These are phyloP conservation scores for Lasioglossum calceatum DNA, from an alignment of 2,888 invertebrate species.

Conservation along the genomic window DNA sequence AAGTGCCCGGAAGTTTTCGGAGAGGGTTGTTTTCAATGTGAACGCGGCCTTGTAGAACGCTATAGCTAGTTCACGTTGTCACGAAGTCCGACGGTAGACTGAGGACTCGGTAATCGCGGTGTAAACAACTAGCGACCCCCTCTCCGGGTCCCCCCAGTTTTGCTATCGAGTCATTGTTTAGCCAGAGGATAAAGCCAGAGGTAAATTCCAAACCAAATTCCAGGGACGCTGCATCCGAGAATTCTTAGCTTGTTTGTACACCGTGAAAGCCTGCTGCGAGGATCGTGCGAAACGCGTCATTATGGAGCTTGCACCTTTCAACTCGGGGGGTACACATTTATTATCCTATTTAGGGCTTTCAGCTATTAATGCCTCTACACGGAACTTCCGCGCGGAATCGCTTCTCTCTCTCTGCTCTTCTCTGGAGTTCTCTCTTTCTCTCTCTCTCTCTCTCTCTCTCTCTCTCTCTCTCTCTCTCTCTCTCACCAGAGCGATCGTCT, in stretches of 20 bases:
- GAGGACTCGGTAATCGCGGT: slow-evolving; percentile 17
- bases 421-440: background rate
- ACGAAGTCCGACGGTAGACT: slow-evolving; percentile 2
- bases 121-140: background rate
- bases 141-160: background rate
- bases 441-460: background rate
- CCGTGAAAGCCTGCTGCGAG: slow-evolving; percentile 7
- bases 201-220: slow-evolving; percentile 23
- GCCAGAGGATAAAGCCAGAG: slow-evolving; percentile 17
- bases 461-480: background rate
- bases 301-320: slow-evolving; percentile 10
- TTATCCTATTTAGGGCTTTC: background rate
- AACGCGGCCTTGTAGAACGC: background rate
- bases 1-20: background rate
- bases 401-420: background rate
- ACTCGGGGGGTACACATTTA: slow-evolving; percentile 13
- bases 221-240: slow-evolving; percentile 6
- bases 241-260: slow-evolving; percentile 24
- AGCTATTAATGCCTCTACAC: background rate
- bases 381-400: background rate
- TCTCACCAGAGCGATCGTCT: background rate
- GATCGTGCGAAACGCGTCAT: slow-evolving; percentile 20
- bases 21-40: background rate
- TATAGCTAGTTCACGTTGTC: background rate
- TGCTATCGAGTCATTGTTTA: slow-evolving; percentile 26